phyloP scores from a whole-genome alignment of 2,888 invertebrate species.

The Drosophila limbata region DNA sequence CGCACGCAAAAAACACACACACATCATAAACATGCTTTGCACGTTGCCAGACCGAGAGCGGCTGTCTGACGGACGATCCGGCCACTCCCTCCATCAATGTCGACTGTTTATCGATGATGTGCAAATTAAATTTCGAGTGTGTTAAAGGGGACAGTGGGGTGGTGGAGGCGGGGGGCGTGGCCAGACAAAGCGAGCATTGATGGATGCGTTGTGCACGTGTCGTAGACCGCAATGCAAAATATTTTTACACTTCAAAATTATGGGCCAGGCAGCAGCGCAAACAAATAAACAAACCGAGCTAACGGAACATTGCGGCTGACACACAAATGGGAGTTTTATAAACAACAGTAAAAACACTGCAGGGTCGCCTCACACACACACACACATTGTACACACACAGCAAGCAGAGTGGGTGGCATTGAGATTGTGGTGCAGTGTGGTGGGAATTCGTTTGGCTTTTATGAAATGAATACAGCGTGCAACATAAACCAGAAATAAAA shows the following conservation, averaged over 20 bases:
- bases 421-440: neutral
- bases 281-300: conserved; percentile 63
- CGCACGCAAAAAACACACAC: conserved; percentile 31
- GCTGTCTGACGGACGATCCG: conserved; percentile 2
- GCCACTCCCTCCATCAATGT: conserved; percentile 34
- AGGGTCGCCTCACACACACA: neutral
- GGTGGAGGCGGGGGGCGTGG: conserved; percentile 21
- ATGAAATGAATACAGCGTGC: conserved; percentile 38
- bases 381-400: neutral
- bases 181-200: conserved; percentile 51
- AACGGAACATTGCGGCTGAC: conserved; percentile 63
- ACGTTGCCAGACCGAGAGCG: conserved; percentile 26
- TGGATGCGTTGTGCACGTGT: conserved; percentile 74
- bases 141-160: conserved; percentile 7
- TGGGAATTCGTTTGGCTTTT: conserved; percentile 17
- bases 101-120: conserved; percentile 75
- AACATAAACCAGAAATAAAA: conserved; percentile 59
- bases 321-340: conserved; percentile 67
- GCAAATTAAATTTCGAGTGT: conserved; percentile 71
- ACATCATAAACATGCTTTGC: conserved; percentile 43
- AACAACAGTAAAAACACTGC: conserved; percentile 41
- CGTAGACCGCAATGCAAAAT: conserved; percentile 70
- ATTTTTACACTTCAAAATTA: conserved; percentile 76
- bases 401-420: neutral
- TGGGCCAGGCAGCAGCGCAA: conserved; percentile 40